These are phyloP conservation scores for Verasper variegatus DNA, from an alignment of 2,113 vertebrate genomes.

Conservation along the genomic window DNA sequence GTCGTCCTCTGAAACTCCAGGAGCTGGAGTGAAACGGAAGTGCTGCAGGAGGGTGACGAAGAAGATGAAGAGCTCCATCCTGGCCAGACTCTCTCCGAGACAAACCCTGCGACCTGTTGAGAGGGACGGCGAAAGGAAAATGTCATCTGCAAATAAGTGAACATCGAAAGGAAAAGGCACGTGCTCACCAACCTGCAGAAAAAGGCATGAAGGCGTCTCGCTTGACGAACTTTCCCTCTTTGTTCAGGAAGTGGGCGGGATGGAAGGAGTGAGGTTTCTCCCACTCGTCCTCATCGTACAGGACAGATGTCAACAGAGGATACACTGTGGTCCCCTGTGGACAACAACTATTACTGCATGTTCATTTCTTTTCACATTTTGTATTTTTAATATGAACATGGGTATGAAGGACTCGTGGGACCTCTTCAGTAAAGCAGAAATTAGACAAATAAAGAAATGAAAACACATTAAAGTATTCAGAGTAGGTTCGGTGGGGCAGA, in stretches of 20 bases:
- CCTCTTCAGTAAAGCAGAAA: no score
- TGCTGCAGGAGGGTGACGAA: background rate
- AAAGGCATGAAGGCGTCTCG: conserved; percentile 61
- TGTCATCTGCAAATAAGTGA: accelerated
- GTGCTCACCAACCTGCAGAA: conserved; percentile 56
- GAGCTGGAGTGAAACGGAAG: background rate
- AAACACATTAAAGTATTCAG: no score
- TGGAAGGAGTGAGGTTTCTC: conserved; percentile 40
- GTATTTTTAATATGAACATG: no score
- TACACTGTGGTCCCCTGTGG: conserved; percentile 51
- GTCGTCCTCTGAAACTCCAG: no score
- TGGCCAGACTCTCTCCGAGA: conserved; percentile 80
- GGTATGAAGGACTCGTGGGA: no score
- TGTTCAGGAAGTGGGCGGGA: conserved; percentile 64
- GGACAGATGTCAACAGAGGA: conserved; percentile 46
- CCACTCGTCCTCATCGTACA: conserved; percentile 57
- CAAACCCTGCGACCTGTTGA: conserved; percentile 79
- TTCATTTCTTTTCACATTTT: no score
- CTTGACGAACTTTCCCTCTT: conserved; percentile 51
- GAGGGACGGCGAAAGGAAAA: background rate
- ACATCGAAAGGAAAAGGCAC: no score
- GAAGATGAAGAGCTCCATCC: conserved; percentile 85
- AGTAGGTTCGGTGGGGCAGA: no score
- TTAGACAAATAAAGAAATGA: no score
- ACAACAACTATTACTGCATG: background rate